phyloP scores from a whole-genome alignment of 2,113 vertebrate species.

The Malurus alboscapulatus region DNA sequence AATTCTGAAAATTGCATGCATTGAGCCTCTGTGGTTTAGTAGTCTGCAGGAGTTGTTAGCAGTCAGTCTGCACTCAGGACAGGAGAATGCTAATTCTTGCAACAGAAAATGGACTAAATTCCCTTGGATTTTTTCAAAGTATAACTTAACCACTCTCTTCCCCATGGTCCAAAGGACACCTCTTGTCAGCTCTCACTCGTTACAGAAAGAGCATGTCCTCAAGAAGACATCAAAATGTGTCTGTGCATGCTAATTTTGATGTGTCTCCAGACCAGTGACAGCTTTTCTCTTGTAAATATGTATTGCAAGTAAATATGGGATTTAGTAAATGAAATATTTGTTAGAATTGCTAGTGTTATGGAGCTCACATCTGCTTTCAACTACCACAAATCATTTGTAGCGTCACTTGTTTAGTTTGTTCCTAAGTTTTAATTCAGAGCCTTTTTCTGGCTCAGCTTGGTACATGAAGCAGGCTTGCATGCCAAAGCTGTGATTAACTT shows the following conservation, averaged over 20 bases:
- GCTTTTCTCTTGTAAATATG: not conserved
- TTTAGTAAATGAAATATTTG: conserved; percentile 33
- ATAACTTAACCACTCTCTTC: not conserved
- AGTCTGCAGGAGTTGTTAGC: not conserved
- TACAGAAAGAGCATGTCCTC: not conserved
- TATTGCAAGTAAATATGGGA: not conserved
- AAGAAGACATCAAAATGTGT: not conserved
- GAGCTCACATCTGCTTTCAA: conserved; percentile 7
- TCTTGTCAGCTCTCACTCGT: not conserved
- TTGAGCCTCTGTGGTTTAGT: not conserved
- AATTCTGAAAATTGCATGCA: not conserved
- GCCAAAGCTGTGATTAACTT: conserved; percentile 79
- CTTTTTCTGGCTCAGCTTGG: conserved; percentile 62
- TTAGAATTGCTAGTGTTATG: not conserved
- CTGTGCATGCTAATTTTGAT: not conserved
- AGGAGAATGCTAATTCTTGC: not conserved
- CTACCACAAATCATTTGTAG: conserved; percentile 23
- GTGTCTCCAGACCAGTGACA: not conserved
- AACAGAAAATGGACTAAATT: not conserved
- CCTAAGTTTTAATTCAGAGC: conserved; percentile 59
- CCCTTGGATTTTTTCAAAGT: not conserved
- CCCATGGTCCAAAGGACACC: not conserved
- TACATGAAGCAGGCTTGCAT: conserved; percentile 52
- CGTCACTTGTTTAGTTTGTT: conserved; percentile 38
- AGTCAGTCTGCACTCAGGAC: not conserved